Evolutionary conservation across 2,888 invertebrate genomes (phyloP), one percentile per base, ranked within the genome.

Genomic region (Nematopogon swammerdamellus): DNA sequence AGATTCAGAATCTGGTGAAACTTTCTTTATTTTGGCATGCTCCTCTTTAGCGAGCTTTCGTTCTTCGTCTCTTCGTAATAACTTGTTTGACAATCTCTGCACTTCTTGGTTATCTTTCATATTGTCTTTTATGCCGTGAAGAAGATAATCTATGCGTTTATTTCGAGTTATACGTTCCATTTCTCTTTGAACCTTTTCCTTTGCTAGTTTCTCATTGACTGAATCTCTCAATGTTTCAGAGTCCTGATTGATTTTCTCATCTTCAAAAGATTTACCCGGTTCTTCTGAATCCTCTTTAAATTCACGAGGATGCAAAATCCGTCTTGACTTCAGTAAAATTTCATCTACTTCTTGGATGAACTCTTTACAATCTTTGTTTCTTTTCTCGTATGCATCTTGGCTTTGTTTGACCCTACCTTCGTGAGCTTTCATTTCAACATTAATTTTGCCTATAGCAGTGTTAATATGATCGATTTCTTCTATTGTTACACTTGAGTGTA

Each of bases 101-200:
- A 79, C 75, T 49, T 77, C 76, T 56, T 72, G 65, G 52, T 76
- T 79, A 54, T 72, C 73, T 51, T 72, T 76, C 75, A 76, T 75
- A 53, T 72, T 74, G 49, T 68, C 72, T 59, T 77, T 74, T 29
- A 79, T 77, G 49, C 70, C 67, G 46, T 58, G 58, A n/a, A 79
- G 65, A 17, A 79, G 64, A 50, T 59, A 59, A 50, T 72, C 64
- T 25, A 79, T 75, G 30, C 68, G 64, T 46, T 69, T 63, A 50
- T 64, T 71, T 47, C 72, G 36, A 14, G 5, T 25, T 25, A 25
- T 25, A 8, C 25, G 25, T 55, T 48, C 50, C 45, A 42, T 45
- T 44, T 49, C 44, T 29, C 50, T 30, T 29, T 46, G 45, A n/a
- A 47, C 49, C 46, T 52, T 46, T 44, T 52, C 49, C 14, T 11